Conservation (phyloP, 2,113 vertebrate genomes). For the Dipodomys spectabilis region DNA sequence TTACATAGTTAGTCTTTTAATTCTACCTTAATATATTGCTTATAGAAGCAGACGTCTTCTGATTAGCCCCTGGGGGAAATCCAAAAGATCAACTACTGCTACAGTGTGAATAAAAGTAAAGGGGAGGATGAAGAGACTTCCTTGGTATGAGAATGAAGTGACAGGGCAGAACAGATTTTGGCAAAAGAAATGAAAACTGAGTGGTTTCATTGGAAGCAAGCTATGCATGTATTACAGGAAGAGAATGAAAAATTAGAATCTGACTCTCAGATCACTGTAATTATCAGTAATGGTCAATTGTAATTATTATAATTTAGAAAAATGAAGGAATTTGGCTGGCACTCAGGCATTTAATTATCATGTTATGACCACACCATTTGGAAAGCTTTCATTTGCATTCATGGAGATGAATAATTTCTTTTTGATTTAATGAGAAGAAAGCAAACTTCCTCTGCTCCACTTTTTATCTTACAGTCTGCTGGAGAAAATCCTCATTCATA, state of each 20-base stretch:
- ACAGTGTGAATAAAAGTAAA: background rate
- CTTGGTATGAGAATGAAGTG: background rate
- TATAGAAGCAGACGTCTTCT: background rate
- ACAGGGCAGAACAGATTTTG: conserved; percentile 29
- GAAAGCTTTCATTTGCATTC: conserved; percentile 75
- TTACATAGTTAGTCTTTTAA: conserved; percentile 49
- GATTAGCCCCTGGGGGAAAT: background rate
- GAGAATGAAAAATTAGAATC: conserved; percentile 61
- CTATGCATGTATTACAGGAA: conserved; percentile 9
- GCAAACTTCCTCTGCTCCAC: conserved; percentile 63
- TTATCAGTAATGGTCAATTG: conserved; percentile 72
- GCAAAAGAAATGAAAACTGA: conserved; percentile 11
- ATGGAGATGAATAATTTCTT: conserved; percentile 51
- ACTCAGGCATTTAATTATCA: conserved; percentile 63
- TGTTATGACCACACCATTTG: conserved; percentile 76
- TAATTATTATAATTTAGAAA: conserved; percentile 79
- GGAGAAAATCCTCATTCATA: conserved; percentile 58
- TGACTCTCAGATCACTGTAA: conserved; percentile 56
- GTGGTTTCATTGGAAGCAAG: background rate
- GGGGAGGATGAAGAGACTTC: background rate
- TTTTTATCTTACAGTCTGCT: conserved; percentile 60
- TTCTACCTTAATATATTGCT: conserved; percentile 42
- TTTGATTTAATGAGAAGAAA: conserved; percentile 70
- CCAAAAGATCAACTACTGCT: background rate
- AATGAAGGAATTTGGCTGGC: conserved; percentile 59